Evolutionary conservation across 2,113 vertebrate genomes (phyloP).

Genomic region (Periophthalmodon schlosseri): DNA sequence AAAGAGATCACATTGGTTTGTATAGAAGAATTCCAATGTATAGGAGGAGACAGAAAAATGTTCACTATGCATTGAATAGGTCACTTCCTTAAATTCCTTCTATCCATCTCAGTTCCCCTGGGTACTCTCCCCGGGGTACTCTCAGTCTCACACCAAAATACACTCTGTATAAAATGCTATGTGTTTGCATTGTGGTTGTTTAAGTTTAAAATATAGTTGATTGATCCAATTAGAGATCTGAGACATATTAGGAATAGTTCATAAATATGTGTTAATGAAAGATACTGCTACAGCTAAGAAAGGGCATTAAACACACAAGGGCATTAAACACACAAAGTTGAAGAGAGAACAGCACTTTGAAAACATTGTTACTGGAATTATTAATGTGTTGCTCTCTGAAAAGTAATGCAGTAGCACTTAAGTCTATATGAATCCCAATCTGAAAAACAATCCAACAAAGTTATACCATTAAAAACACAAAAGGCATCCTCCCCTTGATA

Average conservation of each 20-base stretch:
- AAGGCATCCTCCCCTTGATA: too few relatives aligned
- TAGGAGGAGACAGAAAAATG: constrained; percentile 2
- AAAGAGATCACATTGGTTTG: constrained; percentile 22
- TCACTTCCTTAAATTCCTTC: not conserved
- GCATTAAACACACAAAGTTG: not conserved
- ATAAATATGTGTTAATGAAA: not conserved
- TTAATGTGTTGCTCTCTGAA: not conserved
- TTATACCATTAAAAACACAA: too few relatives aligned
- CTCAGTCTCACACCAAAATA: not conserved
- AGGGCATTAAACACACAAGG: not conserved
- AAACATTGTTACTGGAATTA: not conserved
- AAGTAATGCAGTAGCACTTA: too few relatives aligned
- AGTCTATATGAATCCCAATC: too few relatives aligned
- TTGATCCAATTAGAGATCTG: not conserved
- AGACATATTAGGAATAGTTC: not conserved
- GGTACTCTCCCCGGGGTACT: not conserved
- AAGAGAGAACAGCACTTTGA: not conserved
- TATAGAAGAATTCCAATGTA: constrained; percentile 2
- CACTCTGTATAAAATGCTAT: not conserved
- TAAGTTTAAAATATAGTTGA: not conserved
- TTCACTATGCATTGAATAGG: constrained; percentile 6
- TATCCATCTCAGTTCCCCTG: not conserved
- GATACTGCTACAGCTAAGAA: not conserved
- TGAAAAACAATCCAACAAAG: too few relatives aligned
- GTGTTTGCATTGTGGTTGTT: not conserved